Evolutionary conservation across 2,888 invertebrate species (phyloP).

Genomic region (Noctua janthe): DNA sequence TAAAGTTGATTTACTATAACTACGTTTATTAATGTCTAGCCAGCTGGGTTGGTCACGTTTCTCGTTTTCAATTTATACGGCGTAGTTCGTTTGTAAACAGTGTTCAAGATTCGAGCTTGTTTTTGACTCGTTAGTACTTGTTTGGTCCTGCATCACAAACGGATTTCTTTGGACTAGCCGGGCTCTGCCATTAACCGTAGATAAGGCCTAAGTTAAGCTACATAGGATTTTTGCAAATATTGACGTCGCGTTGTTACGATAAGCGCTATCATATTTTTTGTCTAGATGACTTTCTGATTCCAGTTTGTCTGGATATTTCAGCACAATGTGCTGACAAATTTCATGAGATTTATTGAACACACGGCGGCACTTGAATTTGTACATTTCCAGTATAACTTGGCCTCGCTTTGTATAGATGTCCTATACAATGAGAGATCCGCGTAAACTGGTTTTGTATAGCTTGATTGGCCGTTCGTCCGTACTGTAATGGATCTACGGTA

Average conservation of each 20-base stretch:
- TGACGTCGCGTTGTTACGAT: not conserved
- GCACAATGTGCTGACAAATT: too few species aligned
- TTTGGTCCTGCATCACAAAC: not conserved
- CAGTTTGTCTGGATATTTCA: not conserved
- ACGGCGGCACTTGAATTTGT: too few species aligned
- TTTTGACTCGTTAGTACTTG: not conserved
- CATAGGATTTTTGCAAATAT: not conserved
- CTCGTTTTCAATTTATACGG: conserved; percentile 31
- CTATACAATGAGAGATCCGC: too few species aligned
- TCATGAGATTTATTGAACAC: not conserved
- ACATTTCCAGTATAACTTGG: too few species aligned
- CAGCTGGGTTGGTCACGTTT: conserved; percentile 50
- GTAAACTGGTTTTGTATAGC: too few species aligned
- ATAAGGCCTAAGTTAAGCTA: not conserved
- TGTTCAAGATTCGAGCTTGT: conserved; percentile 8
- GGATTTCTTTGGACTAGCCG: not conserved
- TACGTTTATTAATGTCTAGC: conserved; percentile 41
- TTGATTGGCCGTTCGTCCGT: too few species aligned
- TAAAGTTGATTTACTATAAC: conserved; percentile 41
- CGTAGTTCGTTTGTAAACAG: conserved; percentile 14
- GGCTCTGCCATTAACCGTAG: not conserved
- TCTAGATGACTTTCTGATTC: not conserved
- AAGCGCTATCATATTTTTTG: conserved; percentile 16
- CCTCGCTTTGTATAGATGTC: too few species aligned
- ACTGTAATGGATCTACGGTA: not conserved